These are phyloP conservation scores for Sarcophaga variegata DNA, from an alignment of 2,888 invertebrate genomes.

Conservation along the genomic window DNA sequence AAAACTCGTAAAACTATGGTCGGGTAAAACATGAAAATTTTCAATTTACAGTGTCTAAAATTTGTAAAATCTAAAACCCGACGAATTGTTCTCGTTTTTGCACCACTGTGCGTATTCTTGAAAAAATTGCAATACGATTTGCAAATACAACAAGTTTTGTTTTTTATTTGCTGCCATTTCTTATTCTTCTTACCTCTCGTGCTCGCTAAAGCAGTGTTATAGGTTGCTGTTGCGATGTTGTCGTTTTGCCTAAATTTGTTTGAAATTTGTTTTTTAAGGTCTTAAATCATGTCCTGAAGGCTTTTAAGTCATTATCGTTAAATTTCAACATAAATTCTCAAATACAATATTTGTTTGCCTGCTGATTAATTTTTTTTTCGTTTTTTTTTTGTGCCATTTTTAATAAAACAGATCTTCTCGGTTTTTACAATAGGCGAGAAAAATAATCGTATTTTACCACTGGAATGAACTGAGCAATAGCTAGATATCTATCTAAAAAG, in stretches of 20 bases:
- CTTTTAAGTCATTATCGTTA: conserved; percentile 82
- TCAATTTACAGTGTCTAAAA: no score
- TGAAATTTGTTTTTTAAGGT: conserved; percentile 71
- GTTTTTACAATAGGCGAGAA: conserved; percentile 27
- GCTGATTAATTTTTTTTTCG: conserved; percentile 19
- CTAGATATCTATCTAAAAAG: background rate
- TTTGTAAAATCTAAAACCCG: no score
- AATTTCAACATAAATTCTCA: conserved; percentile 81
- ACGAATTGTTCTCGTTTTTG: background rate
- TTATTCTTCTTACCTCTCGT: conserved; percentile 1
- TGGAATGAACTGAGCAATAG: background rate
- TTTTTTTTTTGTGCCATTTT: conserved; percentile 48
- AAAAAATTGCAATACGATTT: conserved; percentile 42
- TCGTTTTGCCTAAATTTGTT: conserved; percentile 64
- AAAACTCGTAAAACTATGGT: no score
- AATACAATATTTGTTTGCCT: conserved; percentile 72
- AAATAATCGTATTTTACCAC: background rate
- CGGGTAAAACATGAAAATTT: no score
- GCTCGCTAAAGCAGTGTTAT: background rate
- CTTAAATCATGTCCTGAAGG: conserved; percentile 82
- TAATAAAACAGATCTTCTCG: conserved; percentile 72
- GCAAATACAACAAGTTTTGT: conserved; percentile 29
- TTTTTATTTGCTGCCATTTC: background rate
- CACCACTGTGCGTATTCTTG: conserved; percentile 48
- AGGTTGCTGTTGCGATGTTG: conserved; percentile 32